Evolutionary conservation across 2,888 invertebrate genomes (phyloP), one percentile per base, ranked within the genome.

Genomic region (Phasia obesa): DNA sequence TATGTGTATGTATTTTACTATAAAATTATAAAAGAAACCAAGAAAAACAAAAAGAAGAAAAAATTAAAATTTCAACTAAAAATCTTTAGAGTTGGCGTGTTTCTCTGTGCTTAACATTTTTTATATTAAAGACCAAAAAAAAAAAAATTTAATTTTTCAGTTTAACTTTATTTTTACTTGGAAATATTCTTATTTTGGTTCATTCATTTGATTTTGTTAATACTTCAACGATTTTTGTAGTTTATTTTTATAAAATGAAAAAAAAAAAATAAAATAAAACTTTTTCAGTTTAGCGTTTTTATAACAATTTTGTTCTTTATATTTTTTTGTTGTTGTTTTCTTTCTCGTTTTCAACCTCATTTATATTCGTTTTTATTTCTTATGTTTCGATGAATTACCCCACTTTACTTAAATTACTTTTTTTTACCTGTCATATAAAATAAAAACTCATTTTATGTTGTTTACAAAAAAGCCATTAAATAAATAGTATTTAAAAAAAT

Each of bases 311-410:
- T 27, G 27, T 71, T 71, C 23, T 15, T 71, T 49, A 31, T 31
- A 31, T 3, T 38, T 42, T 23, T 49, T 47, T 38, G 47, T 47
- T 65, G 3, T 55, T 31, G 31, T 3, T 31, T 35, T 35, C 11
- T 35, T 35, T 35, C 11, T 11, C 35, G 25, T 51, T 51, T 60
- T 31, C 42, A 77, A 69, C 42, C 69, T 62, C 60, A 77, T 77
- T 69, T 69, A 67, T 38, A 31, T 60, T 17, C 60, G 59, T 49
- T 53, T 38, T 47, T 55, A 17, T 69, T n/a, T n/a, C n/a, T 82
- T 67, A 79, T 81, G 70, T 85, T 86, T 84, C 83, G 23, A 84
- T 78, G 78, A 85, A 74, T 75, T 83, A 84, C n/a, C 38, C 78
- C 60, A 64, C 51, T 74, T 62, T 17, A 65, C 31, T 70, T 23